Percentiles rank a stretch among this genome's conserved stretches.
These are phyloP conservation scores for Lerista edwardsae DNA, from an alignment of 2,797 vertebrate species.

Conservation along the genomic window DNA sequence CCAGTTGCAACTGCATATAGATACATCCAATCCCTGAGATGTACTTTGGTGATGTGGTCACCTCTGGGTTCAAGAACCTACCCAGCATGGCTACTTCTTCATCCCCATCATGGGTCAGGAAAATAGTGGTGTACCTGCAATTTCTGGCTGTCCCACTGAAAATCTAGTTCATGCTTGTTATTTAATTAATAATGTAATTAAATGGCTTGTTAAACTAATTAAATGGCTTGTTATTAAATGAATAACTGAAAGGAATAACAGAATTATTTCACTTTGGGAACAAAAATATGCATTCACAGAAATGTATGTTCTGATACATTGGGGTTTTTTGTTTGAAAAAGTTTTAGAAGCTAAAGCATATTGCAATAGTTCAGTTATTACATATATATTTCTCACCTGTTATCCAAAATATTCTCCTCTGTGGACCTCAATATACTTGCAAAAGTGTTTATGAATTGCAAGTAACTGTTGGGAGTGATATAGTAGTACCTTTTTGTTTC, in stretches of 20 bases:
- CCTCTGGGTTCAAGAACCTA: background rate
- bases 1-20: background rate
- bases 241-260: background rate
- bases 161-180: too few relatives aligned
- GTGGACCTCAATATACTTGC: constrained; percentile 41
- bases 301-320: background rate
- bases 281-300: background rate
- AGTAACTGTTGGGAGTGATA: constrained; percentile 61
- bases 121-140: background rate
- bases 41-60: background rate
- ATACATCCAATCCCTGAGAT: background rate
- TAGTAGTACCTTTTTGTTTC: constrained; percentile 59
- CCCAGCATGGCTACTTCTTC: background rate
- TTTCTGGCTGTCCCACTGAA: background rate
- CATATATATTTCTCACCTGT: constrained; percentile 52
- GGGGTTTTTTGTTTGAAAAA: background rate
- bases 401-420: constrained; percentile 46
- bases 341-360: background rate
- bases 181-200: too few relatives aligned
- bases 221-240: too few relatives aligned
- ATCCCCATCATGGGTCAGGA: background rate
- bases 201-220: too few relatives aligned
- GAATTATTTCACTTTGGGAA: background rate
- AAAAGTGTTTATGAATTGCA: constrained; percentile 67
- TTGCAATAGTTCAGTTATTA: background rate